These are phyloP conservation scores for Manis pentadactyla DNA, from an alignment of 2,797 vertebrate species.

Conservation along the genomic window DNA sequence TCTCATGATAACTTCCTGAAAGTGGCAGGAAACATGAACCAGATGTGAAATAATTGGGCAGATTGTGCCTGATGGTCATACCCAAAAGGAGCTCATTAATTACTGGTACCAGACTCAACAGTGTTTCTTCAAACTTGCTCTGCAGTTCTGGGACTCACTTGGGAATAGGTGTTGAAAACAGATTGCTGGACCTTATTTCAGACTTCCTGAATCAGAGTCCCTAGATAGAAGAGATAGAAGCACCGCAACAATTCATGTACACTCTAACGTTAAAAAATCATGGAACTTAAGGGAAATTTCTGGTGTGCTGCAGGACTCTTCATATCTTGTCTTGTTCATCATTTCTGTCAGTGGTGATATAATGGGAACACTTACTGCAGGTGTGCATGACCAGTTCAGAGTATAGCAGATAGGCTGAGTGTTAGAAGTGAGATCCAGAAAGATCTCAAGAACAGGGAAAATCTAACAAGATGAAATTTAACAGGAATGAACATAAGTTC, in stretches of 20 bases:
- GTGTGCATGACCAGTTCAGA: not conserved
- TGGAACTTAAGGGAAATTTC: not conserved
- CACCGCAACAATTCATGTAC: not conserved
- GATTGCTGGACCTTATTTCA: not conserved
- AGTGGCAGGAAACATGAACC: constrained; percentile 4
- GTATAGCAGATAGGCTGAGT: not conserved
- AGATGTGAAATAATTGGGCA: not conserved
- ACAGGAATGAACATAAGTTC: constrained; percentile 1
- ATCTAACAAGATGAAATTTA: constrained; percentile 33
- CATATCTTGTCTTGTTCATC: not conserved
- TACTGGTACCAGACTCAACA: not conserved
- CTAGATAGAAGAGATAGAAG: not conserved
- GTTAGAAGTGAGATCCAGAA: not conserved
- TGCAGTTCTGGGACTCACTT: not conserved
- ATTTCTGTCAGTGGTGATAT: not conserved
- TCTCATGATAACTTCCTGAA: constrained; percentile 13
- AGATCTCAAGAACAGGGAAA: not conserved
- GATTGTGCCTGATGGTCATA: not conserved
- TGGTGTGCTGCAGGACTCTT: not conserved
- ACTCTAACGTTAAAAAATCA: not conserved
- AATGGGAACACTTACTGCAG: not conserved
- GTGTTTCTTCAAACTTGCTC: not conserved
- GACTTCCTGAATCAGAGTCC: not conserved
- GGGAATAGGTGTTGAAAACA: not conserved
- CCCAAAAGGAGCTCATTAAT: not conserved